Evolutionary conservation across 2,797 vertebrate genomes (phyloP), one percentile per base, ranked within the genome.

Genomic region (Pitangus sulphuratus): DNA sequence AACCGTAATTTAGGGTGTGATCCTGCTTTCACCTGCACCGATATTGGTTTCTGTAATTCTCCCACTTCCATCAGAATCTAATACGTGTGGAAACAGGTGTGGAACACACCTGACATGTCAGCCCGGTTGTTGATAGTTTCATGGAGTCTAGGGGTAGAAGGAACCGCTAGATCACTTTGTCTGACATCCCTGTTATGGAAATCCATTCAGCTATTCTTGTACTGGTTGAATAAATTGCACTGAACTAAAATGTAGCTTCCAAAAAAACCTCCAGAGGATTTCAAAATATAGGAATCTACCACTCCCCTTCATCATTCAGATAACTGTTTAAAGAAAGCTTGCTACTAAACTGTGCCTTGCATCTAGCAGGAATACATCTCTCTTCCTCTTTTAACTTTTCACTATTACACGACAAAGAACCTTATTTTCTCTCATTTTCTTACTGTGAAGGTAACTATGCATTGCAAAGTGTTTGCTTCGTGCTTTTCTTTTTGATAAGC

Each of bases 241-340:
- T 45, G 25, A 89, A 79, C 33, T 72, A 65, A 95, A 94, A 64
- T 20, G 19, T 39, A 75, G 5, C 47, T 83, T 89, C 71, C 40
- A 74, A 91, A 91, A 95, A 53, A 58, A 24, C 47, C 82, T 70
- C 28, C 56, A 82, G 54, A 82, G 66, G 37, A 60, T 83, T 92
- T 87, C 28, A 85, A 90, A 93, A 62, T 31, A 81, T 5, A 76
- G 31, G 78, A 89, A 94, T 92, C 56, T 33, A 87, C 68, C 89
- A 80, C 33, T 83, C 64, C 45, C 47, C 35, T 72, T 76, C 71
- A 66, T 66, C 0, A 0, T 66, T 91, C 84, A 83, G 47, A 74
- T 28, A 84, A 79, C 47, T 39, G n/a, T 72, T 84, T 66, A 76
- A 89, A 89, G 79, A 90, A 93, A 93, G n/a, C 20, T 75, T 68